Evolutionary conservation across 2,888 invertebrate genomes (phyloP).

Genomic region (Nomada fabriciana): DNA sequence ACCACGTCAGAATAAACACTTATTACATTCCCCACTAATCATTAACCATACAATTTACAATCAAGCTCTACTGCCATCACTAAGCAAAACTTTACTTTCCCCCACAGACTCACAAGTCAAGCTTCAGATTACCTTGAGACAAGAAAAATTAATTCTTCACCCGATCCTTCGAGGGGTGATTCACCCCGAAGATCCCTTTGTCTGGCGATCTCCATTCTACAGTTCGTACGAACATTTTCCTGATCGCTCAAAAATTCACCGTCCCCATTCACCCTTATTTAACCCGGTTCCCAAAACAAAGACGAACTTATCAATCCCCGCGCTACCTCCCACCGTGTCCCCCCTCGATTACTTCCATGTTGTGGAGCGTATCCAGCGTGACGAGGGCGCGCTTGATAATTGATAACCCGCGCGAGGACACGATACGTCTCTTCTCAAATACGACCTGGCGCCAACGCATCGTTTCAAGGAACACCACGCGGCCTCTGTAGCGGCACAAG

Average conservation of each 20-base stretch:
- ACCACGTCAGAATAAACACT: too few species aligned
- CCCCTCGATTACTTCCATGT: too few species aligned
- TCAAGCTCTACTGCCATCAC: too few species aligned
- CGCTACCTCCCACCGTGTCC: background rate
- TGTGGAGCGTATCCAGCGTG: background rate
- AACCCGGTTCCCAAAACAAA: slow-evolving; percentile 3
- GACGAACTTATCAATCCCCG: slow-evolving; percentile 32
- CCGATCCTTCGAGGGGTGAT: too few species aligned
- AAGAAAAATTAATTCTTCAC: too few species aligned
- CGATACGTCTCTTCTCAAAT: slow-evolving; percentile 58
- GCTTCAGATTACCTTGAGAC: too few species aligned
- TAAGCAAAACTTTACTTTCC: too few species aligned
- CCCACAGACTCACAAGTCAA: too few species aligned
- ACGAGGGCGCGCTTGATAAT: slow-evolving; percentile 60
- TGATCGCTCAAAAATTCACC: slow-evolving; percentile 2
- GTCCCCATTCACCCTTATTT: slow-evolving; percentile 10
- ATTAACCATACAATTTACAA: too few species aligned
- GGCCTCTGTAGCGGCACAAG: slow-evolving; percentile 27
- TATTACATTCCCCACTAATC: too few species aligned
- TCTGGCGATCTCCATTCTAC: background rate
- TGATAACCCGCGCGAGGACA: slow-evolving; percentile 61
- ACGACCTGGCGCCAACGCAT: slow-evolving; percentile 63
- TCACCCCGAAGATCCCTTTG: background rate
- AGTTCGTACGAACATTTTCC: too few species aligned
- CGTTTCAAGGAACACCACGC: slow-evolving; percentile 35